A percentile compares a stretch with the other conserved stretches of the same genome.
These are phyloP conservation scores for Lycorma delicatula DNA, from an alignment of 1,140 invertebrate species.

Conservation along the genomic window DNA sequence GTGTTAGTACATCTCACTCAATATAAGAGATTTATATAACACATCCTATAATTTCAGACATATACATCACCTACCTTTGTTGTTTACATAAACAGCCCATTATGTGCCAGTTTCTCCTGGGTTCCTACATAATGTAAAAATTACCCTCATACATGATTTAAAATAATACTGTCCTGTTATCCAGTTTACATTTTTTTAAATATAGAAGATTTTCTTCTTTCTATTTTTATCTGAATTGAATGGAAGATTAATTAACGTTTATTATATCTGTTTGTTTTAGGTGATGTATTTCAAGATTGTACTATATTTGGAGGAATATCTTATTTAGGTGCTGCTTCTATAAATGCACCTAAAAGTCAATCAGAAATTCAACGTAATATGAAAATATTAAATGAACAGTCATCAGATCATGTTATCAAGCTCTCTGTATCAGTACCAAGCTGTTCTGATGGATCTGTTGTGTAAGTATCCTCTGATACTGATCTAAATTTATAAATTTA, in stretches of 20 bases:
- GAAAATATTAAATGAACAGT: slow-evolving; percentile 70
- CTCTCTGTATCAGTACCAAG: slow-evolving; percentile 86
- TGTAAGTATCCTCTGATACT: slow-evolving; percentile 61
- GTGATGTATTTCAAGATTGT: slow-evolving; percentile 72
- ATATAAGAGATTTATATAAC: too few relatives aligned
- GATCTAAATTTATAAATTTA: too few relatives aligned
- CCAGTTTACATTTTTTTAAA: too few relatives aligned
- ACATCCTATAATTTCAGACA: too few relatives aligned
- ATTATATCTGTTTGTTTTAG: slow-evolving; percentile 13
- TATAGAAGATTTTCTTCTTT: slow-evolving; percentile 8
- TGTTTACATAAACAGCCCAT: too few relatives aligned
- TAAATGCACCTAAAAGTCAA: slow-evolving; percentile 89
- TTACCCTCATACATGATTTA: too few relatives aligned
- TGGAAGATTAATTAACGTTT: background rate
- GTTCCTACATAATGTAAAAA: too few relatives aligned
- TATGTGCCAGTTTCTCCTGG: too few relatives aligned
- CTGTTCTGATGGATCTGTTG: slow-evolving; percentile 72
- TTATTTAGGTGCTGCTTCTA: slow-evolving; percentile 86
- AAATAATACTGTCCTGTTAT: too few relatives aligned
- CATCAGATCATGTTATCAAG: slow-evolving; percentile 54
- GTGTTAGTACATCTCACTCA: too few relatives aligned
- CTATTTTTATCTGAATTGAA: slow-evolving; percentile 7
- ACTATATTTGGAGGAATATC: slow-evolving; percentile 89
- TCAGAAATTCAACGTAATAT: slow-evolving; percentile 93
- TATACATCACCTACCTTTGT: too few relatives aligned